Percentiles rank a stretch among this genome's conserved stretches.
These are phyloP conservation scores for Platycheirus rosarum DNA, from an alignment of 2,888 invertebrate species.

Conservation along the genomic window DNA sequence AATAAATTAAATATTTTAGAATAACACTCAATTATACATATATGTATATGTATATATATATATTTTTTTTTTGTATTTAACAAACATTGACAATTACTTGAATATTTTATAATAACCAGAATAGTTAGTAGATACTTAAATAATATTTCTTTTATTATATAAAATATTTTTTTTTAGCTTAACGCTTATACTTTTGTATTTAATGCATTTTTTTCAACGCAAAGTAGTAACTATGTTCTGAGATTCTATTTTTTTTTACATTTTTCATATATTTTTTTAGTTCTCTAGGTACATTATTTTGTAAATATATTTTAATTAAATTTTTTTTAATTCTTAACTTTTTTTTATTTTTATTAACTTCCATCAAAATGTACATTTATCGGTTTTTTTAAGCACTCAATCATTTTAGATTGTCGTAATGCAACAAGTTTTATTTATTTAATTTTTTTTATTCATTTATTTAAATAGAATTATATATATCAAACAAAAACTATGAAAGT, in stretches of 20 bases:
- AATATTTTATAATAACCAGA: conserved; percentile 6
- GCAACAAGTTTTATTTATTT: conserved; percentile 49
- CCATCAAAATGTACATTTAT: conserved; percentile 56
- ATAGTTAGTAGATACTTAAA: conserved; percentile 27
- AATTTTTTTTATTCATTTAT: neutral
- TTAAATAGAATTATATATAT: too few species aligned
- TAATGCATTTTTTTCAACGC: conserved; percentile 4
- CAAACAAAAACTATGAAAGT: neutral
- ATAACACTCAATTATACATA: conserved; percentile 54
- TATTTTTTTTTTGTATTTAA: conserved; percentile 25
- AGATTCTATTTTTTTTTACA: conserved; percentile 61
- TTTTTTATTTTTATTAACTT: conserved; percentile 23
- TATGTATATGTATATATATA: conserved; percentile 18
- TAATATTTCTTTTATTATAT: conserved; percentile 31
- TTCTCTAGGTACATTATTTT: neutral
- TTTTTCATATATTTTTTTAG: conserved; percentile 30
- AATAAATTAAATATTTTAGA: conserved; percentile 42
- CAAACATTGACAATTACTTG: conserved; percentile 26
- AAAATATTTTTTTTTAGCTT: conserved; percentile 8
- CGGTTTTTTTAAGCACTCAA: conserved; percentile 56
- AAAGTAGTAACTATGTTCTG: conserved; percentile 69
- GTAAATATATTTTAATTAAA: conserved; percentile 9
- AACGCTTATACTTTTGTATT: too few species aligned
- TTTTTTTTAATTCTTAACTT: conserved; percentile 5
- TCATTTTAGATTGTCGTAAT: conserved; percentile 70